Evolutionary conservation across 2,113 vertebrate genomes (phyloP).

Genomic region (Peromyscus maniculatus): DNA sequence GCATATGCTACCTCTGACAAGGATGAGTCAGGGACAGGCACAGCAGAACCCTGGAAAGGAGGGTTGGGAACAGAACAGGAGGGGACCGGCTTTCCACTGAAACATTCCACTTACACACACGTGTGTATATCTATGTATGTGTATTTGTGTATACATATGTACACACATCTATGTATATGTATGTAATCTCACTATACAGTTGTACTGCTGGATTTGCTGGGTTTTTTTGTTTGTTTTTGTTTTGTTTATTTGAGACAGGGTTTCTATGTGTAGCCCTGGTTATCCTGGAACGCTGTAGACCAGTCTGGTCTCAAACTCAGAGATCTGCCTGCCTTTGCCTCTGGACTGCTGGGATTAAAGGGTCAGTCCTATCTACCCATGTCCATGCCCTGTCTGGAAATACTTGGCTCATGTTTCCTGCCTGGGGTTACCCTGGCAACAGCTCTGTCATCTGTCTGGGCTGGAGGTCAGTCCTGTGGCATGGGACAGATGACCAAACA

Average conservation of each 20-base stretch:
- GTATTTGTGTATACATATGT: too few species aligned
- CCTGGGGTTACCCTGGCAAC: background rate
- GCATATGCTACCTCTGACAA: background rate
- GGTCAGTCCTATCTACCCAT: background rate
- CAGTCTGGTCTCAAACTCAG: background rate
- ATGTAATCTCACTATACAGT: background rate
- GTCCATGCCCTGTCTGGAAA: slow-evolving; percentile 45
- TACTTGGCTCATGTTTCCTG: slow-evolving; percentile 35
- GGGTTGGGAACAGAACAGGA: background rate
- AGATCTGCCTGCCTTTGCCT: background rate
- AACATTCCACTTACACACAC: background rate
- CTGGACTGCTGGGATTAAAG: background rate
- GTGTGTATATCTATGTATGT: background rate
- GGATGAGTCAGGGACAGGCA: background rate
- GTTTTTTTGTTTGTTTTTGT: background rate
- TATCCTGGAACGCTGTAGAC: background rate
- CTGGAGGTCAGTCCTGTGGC: background rate
- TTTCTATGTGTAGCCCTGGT: background rate
- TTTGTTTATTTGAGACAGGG: background rate
- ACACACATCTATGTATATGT: background rate
- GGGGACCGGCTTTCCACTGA: background rate
- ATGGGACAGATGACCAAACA: background rate
- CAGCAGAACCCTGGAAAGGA: background rate
- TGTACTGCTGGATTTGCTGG: background rate
- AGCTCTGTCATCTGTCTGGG: background rate